phyloP scores from a whole-genome alignment of 2,113 vertebrate species.

The Microcebus lehilahytsara region DNA sequence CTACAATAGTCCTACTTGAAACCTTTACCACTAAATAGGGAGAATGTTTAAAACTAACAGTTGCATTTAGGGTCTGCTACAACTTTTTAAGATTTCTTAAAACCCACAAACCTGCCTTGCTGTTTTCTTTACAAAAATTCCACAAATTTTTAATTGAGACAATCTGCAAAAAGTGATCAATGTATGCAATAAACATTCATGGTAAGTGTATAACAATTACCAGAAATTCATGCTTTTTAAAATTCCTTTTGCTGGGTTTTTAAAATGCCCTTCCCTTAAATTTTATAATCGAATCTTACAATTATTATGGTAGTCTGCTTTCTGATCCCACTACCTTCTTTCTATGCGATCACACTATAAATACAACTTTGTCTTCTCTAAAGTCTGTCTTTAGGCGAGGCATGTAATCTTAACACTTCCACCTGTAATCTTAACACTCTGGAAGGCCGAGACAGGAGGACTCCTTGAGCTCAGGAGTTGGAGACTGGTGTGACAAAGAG shows the following conservation, averaged over 20 bases:
- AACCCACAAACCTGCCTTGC: not conserved
- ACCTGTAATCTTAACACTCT: no score
- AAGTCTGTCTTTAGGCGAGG: not conserved
- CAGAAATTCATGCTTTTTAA: not conserved
- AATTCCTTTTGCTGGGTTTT: not conserved
- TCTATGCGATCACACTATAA: not conserved
- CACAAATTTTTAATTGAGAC: not conserved
- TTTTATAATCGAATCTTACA: not conserved
- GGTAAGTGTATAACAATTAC: not conserved
- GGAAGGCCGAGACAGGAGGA: no score
- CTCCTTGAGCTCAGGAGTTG: no score
- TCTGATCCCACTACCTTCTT: not conserved
- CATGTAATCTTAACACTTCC: no score
- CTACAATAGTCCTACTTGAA: conserved; percentile 24
- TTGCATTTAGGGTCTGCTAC: not conserved
- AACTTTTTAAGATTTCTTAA: conserved; percentile 18
- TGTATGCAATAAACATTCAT: not conserved
- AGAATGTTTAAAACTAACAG: not conserved
- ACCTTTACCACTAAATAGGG: conserved; percentile 22
- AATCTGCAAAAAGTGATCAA: not conserved
- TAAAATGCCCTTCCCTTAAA: not conserved
- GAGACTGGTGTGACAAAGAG: no score
- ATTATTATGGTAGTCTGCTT: not conserved
- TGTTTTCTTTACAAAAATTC: conserved; percentile 7
- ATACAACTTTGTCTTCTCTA: not conserved